Conservation (phyloP, 2,888 invertebrate species). For the Xiphydria camelus region DNA sequence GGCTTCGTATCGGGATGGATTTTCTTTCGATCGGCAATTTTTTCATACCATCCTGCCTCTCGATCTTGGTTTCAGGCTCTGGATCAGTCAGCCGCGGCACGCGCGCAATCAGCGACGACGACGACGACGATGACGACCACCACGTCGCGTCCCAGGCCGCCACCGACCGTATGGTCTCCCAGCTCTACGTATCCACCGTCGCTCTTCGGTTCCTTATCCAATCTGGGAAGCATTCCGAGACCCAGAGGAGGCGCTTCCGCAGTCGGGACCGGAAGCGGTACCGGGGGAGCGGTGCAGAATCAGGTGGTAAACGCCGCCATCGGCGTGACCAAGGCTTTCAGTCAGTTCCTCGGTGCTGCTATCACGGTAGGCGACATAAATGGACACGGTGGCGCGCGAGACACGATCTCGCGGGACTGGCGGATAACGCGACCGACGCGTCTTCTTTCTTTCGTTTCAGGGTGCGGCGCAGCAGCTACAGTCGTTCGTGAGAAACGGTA, state of each 20-base stretch:
- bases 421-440: background rate
- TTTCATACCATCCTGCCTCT: too few relatives aligned
- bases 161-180: conserved; percentile 39
- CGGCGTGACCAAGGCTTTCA: conserved; percentile 76
- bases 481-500: conserved; percentile 62
- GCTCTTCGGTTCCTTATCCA: conserved; percentile 45
- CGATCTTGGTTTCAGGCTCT: too few relatives aligned
- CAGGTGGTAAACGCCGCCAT: conserved; percentile 73
- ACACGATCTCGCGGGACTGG: background rate
- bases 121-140: too few relatives aligned
- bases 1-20: too few relatives aligned
- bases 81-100: too few relatives aligned
- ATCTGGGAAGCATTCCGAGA: conserved; percentile 31
- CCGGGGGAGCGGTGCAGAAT: conserved; percentile 52
- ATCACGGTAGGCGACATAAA: conserved; percentile 64
- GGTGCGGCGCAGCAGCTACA: conserved; percentile 75
- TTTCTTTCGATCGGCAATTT: background rate
- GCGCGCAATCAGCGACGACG: too few relatives aligned
- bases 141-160: conserved; percentile 55
- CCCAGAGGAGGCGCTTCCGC: conserved; percentile 47
- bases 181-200: conserved; percentile 55
- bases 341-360: conserved; percentile 76
- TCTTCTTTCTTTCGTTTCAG: conserved; percentile 58
- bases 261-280: conserved; percentile 11
- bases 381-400: background rate